These are phyloP conservation scores for Dallia pectoralis DNA, from an alignment of 2,797 vertebrate genomes.

Conservation along the genomic window DNA sequence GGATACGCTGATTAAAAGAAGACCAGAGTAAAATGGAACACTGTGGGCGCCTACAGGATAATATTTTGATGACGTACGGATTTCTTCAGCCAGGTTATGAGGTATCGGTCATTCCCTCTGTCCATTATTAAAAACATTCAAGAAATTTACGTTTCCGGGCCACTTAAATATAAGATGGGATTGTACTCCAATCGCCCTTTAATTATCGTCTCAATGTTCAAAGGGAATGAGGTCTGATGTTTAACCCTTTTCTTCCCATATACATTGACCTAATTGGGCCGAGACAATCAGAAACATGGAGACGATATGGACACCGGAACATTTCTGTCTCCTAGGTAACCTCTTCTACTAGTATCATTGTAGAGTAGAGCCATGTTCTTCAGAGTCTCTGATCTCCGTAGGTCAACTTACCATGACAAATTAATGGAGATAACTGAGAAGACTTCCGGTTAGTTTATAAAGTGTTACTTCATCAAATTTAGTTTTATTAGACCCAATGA, in stretches of 20 bases:
- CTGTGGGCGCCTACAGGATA: constrained; percentile 11
- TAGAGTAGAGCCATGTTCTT: no score
- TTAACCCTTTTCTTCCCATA: constrained; percentile 49
- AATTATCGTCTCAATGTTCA: constrained; percentile 31
- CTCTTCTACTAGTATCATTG: neutral
- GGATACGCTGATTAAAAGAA: constrained; percentile 33
- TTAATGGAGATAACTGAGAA: neutral
- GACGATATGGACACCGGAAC: constrained; percentile 22
- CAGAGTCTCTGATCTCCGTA: neutral
- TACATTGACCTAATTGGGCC: constrained; percentile 59
- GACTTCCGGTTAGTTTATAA: no score
- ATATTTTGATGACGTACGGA: constrained; percentile 26
- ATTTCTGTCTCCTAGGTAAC: no score
- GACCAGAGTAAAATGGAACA: neutral
- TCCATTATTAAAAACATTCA: neutral
- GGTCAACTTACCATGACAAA: neutral
- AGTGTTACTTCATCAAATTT: no score
- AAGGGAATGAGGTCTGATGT: constrained; percentile 46
- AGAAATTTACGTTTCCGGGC: neutral
- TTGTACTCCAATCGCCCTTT: constrained; percentile 12
- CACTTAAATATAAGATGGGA: neutral
- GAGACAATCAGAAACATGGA: constrained; percentile 53
- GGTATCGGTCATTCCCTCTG: constrained; percentile 10
- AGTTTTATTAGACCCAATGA: no score
- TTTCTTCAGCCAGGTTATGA: constrained; percentile 9